These are phyloP conservation scores for Idaea dimidiata DNA, from an alignment of 2,888 invertebrate species.

Conservation along the genomic window DNA sequence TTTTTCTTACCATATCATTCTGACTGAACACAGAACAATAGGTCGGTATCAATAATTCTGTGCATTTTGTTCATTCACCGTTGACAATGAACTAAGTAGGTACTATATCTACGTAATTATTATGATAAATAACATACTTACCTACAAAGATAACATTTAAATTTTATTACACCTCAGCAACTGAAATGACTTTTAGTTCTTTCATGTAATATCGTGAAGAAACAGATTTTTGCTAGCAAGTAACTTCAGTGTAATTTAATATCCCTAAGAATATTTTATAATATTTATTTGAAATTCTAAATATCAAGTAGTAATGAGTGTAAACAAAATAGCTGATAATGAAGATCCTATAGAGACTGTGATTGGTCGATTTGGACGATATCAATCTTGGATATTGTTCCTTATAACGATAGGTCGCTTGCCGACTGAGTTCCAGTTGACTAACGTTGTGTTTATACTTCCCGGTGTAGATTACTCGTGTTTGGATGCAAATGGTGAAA, in stretches of 20 bases:
- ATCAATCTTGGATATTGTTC: constrained; percentile 76
- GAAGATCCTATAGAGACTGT: constrained; percentile 61
- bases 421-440: constrained; percentile 80
- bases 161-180: background rate
- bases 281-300: background rate
- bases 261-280: background rate
- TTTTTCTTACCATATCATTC: background rate
- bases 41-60: background rate
- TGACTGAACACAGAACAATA: background rate
- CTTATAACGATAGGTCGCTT: constrained; percentile 74
- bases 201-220: background rate
- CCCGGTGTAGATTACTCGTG: constrained; percentile 77
- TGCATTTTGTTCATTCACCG: background rate
- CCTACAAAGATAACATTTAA: background rate
- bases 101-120: background rate
- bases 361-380: constrained; percentile 78
- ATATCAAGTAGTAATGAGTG: background rate
- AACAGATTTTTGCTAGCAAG: background rate
- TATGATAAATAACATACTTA: background rate
- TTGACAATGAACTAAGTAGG: background rate
- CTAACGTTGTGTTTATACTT: constrained; percentile 79
- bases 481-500: constrained; percentile 50
- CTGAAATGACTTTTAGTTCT: background rate
- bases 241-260: background rate
- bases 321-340: constrained; percentile 1